These are phyloP conservation scores for Eristalis intricaria DNA, from an alignment of 2,888 invertebrate genomes.

Conservation along the genomic window DNA sequence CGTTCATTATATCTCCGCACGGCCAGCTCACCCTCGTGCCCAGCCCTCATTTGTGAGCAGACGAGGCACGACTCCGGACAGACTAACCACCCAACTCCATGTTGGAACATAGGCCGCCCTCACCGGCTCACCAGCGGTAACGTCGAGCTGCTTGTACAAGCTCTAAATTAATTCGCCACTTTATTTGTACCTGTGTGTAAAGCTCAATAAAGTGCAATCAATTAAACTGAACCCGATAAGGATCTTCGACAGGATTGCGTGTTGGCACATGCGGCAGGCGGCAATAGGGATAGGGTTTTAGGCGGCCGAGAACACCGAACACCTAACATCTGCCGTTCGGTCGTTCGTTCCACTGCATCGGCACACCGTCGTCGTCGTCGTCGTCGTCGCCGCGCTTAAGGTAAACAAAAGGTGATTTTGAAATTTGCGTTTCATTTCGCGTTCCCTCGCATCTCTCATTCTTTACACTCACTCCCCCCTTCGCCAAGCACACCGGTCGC, in stretches of 20 bases:
- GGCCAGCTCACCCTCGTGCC: conserved; percentile 3
- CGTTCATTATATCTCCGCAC: conserved; percentile 55
- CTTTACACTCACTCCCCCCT: too few species aligned
- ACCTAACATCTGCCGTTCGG: conserved; percentile 56
- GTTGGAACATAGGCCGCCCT: not conserved
- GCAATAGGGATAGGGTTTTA: not conserved
- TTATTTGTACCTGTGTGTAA: conserved; percentile 66
- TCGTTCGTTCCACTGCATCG: conserved; percentile 50
- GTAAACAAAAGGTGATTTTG: conserved; percentile 71
- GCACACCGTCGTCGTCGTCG: too few species aligned
- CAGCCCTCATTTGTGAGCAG: not conserved
- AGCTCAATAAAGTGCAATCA: conserved; percentile 73
- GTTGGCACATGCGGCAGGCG: conserved; percentile 52
- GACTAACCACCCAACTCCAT: conserved; percentile 49
- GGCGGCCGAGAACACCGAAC: not conserved
- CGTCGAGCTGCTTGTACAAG: conserved; percentile 40
- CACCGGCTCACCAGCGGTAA: not conserved
- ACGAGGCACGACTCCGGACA: conserved; percentile 26
- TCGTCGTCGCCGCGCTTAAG: conserved; percentile 2
- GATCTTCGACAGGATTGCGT: conserved; percentile 72
- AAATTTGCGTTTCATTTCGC: conserved; percentile 58
- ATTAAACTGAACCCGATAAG: conserved; percentile 69
- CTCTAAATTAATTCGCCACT: conserved; percentile 72
- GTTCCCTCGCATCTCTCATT: not conserved
- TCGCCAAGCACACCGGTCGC: too few species aligned